Percentiles rank a stretch among this genome's conserved stretches.
These are phyloP conservation scores for Megalonaias nervosa DNA, from an alignment of 1,140 invertebrate genomes.

Conservation along the genomic window DNA sequence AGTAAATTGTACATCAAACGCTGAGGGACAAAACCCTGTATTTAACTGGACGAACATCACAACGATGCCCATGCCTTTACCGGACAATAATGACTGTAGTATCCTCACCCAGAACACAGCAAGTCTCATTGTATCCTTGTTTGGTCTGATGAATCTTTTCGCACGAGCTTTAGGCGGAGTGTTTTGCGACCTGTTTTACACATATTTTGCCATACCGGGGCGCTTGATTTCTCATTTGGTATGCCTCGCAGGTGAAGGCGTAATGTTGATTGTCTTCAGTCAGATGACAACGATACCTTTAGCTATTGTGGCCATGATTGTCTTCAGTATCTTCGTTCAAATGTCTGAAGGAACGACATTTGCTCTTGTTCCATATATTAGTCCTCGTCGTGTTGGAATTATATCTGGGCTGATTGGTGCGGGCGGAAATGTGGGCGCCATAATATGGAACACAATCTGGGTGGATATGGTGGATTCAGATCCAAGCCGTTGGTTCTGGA, in stretches of 20 bases:
- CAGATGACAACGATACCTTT: background rate
- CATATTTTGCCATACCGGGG: too few relatives aligned
- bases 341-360: background rate
- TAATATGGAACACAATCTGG: slow-evolving; percentile 10
- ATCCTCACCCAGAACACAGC: too few relatives aligned
- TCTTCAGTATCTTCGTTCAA: slow-evolving; percentile 2
- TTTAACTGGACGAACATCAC: too few relatives aligned
- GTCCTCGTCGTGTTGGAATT: background rate
- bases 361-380: slow-evolving; percentile 1
- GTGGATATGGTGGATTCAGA: background rate
- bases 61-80: too few relatives aligned
- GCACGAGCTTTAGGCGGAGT: too few relatives aligned
- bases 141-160: too few relatives aligned
- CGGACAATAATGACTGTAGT: too few relatives aligned
- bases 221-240: too few relatives aligned
- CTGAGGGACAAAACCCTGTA: too few relatives aligned
- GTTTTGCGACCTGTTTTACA: too few relatives aligned
- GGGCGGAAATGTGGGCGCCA: background rate
- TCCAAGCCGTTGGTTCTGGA: background rate
- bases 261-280: background rate
- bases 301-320: background rate
- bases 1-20: too few relatives aligned
- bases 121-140: too few relatives aligned
- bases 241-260: background rate
- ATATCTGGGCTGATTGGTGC: background rate